Evolutionary conservation across 2,888 invertebrate species (phyloP).

Genomic region (Oxyteleia sp.): DNA sequence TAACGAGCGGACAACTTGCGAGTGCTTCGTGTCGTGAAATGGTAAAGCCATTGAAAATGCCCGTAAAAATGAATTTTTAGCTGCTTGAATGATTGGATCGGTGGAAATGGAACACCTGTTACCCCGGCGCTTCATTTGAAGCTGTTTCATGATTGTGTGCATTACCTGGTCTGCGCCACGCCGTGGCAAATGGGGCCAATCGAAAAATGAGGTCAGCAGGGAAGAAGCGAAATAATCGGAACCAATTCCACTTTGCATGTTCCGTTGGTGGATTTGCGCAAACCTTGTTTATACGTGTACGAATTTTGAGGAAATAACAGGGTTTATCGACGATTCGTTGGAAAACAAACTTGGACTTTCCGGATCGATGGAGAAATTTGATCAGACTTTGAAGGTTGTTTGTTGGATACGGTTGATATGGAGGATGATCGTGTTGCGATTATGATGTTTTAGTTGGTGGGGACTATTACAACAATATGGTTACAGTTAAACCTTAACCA

Average conservation of each 20-base stretch:
- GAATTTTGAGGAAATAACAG: too few species aligned
- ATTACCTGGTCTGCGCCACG: conserved; percentile 68
- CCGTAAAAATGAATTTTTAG: conserved; percentile 46
- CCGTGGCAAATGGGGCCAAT: conserved; percentile 68
- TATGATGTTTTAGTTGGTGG: too few species aligned
- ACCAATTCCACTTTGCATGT: conserved; percentile 55
- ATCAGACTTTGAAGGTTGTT: too few species aligned
- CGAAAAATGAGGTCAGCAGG: conserved; percentile 73
- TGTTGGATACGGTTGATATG: too few species aligned
- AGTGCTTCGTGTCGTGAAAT: conserved; percentile 13
- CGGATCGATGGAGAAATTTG: too few species aligned
- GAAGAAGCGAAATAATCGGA: conserved; percentile 60
- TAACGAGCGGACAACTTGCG: conserved; percentile 5
- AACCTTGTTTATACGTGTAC: too few species aligned
- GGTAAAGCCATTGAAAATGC: conserved; percentile 19
- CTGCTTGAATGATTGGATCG: conserved; percentile 55
- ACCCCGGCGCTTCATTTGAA: conserved; percentile 66
- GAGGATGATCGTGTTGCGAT: too few species aligned
- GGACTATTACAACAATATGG: too few species aligned
- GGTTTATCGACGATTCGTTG: too few species aligned
- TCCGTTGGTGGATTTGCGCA: neutral
- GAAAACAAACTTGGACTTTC: too few species aligned
- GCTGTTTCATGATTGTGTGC: conserved; percentile 71
- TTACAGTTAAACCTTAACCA: too few species aligned
- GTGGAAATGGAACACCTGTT: conserved; percentile 71